These are phyloP conservation scores for Acanthosoma haemorrhoidale DNA, from an alignment of 2,888 invertebrate species.

Conservation along the genomic window DNA sequence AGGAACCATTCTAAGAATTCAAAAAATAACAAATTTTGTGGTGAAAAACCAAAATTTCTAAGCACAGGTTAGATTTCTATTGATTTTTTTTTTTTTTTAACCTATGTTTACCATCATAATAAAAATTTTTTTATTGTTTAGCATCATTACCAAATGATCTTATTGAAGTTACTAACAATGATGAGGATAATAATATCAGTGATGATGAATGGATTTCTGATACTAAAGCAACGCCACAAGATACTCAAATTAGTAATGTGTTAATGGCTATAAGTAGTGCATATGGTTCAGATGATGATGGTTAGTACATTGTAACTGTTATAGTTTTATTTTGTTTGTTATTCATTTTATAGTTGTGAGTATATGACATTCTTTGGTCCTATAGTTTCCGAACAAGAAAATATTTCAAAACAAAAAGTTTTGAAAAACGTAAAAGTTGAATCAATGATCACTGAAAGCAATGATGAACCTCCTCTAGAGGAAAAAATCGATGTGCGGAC, in stretches of 20 bases:
- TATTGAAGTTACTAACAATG: conserved; percentile 2
- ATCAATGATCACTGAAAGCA: conserved; percentile 34
- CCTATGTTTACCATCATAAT: neutral
- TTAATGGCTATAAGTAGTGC: conserved; percentile 32
- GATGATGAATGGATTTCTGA: conserved; percentile 39
- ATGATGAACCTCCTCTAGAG: conserved; percentile 15
- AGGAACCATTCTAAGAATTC: conserved; percentile 1
- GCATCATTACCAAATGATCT: neutral
- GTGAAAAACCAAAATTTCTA: conserved; percentile 34
- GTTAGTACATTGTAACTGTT: conserved; percentile 17
- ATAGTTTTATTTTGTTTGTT: neutral
- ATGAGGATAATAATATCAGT: conserved; percentile 36
- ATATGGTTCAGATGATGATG: conserved; percentile 36
- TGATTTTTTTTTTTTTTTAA: conserved; percentile 3
- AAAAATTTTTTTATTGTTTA: neutral
- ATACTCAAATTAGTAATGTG: conserved; percentile 24
- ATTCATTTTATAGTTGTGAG: neutral
- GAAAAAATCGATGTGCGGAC: neutral
- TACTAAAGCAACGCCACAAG: neutral
- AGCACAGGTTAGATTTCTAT: conserved; percentile 34
- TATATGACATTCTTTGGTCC: neutral
- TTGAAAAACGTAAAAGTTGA: neutral
- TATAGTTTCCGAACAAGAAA: neutral
- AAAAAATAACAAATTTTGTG: neutral
- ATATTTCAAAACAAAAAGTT: neutral